Percentiles rank a stretch among this genome's conserved stretches.
phyloP scores from a whole-genome alignment of 2,113 vertebrate genomes.

The Phalacrocorax aristotelis region DNA sequence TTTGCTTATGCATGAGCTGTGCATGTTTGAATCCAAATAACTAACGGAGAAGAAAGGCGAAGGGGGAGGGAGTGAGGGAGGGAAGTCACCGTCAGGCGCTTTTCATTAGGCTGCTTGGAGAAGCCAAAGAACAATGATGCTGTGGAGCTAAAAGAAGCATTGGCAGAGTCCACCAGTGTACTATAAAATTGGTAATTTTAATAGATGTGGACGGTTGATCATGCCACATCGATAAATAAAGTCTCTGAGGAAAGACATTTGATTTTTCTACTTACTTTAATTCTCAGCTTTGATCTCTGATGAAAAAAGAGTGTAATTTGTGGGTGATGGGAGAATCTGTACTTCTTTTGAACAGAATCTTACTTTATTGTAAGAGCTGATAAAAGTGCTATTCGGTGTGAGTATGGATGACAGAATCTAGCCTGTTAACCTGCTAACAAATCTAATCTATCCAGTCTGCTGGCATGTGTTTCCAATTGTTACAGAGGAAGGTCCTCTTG shows the following conservation, averaged over 20 bases:
- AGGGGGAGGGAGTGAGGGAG: background rate
- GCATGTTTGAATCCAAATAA: constrained; percentile 70
- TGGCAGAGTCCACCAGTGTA: background rate
- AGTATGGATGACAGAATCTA: background rate
- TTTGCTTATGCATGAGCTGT: constrained; percentile 81
- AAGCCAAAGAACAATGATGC: background rate
- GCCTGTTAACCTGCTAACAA: background rate
- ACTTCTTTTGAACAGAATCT: background rate
- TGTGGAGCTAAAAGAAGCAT: background rate
- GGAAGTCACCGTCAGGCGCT: background rate
- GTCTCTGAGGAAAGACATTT: background rate
- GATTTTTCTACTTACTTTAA: background rate
- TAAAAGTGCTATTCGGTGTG: background rate
- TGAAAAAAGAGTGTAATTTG: background rate
- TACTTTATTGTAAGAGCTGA: background rate
- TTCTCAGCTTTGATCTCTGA: background rate
- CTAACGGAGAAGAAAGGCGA: background rate
- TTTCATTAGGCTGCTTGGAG: background rate
- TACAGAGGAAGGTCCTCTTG: background rate
- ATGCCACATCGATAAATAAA: background rate
- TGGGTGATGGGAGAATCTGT: background rate
- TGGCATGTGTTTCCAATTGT: background rate
- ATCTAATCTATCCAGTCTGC: background rate
- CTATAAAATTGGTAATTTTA: background rate
- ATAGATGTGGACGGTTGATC: background rate